Evolutionary conservation across 2,113 vertebrate species (phyloP).

Genomic region (Xenus cinereus): DNA sequence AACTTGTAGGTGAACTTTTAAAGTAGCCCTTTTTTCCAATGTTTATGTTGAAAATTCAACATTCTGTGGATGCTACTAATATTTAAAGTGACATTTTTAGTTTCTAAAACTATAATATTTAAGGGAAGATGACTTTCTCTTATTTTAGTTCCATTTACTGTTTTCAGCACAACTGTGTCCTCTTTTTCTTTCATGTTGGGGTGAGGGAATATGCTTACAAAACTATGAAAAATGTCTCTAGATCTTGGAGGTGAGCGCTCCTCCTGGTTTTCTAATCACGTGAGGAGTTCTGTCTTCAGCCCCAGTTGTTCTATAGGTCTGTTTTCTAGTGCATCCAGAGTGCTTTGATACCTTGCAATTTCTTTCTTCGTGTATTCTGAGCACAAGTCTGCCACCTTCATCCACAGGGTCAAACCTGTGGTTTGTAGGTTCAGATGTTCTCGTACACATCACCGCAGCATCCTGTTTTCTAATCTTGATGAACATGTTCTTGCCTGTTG

Average conservation of each 20-base stretch:
- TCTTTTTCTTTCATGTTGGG: background rate
- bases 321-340: background rate
- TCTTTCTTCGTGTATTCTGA: background rate
- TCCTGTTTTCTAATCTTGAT: background rate
- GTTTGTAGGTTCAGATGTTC: background rate
- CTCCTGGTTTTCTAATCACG: background rate
- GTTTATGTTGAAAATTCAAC: background rate
- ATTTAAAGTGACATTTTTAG: background rate
- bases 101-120: background rate
- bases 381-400: background rate
- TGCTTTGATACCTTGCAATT: background rate
- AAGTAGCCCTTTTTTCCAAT: fast-evolving
- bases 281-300: background rate
- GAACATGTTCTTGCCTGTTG: background rate
- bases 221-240: background rate
- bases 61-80: background rate
- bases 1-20: background rate
- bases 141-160: background rate
- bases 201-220: background rate
- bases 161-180: background rate
- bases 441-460: background rate
- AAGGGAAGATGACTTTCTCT: background rate
- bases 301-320: background rate
- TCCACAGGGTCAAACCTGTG: background rate
- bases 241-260: background rate